Evolutionary conservation across 2,797 vertebrate species (phyloP), one percentile per base, ranked within the genome.

Genomic region (Orientallactaga sibirica): DNA sequence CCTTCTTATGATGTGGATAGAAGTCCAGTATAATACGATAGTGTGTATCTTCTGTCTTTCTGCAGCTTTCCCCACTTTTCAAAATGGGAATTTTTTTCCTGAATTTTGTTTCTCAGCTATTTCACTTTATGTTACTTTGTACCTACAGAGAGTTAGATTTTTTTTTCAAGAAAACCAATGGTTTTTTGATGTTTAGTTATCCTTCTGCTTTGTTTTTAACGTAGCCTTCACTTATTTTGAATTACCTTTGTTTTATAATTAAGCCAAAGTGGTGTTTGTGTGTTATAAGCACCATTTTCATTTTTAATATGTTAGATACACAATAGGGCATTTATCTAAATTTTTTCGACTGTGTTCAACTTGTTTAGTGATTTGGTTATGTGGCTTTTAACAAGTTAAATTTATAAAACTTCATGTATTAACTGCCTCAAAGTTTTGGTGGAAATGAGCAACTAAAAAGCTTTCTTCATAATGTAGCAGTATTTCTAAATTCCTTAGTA

Each of bases 211-310:
- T 94, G n/a, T 83, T 76, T 58, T 94, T 52, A 90, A 5, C 86
- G 25, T 93, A 88, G 52, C 4, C 14, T n/a, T 90, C 27, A 73
- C 11, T 33, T 83, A 92, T 87, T 93, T 93, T 62, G 22, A 86
- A 14, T 78, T 86, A 79, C 80, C 61, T 83, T 88, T 68, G 16
- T 33, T 33, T 93, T 58, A 64, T 29, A 90, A 19, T 82, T 61
- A 90, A 76, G 11, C 52, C 71, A 18, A 84, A 55, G 22, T 93
- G 94, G 25, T 27, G 71, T 77, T 89, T 83, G 5, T 52, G 83
- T 89, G 24, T 82, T 86, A 83, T 75, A 91, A 88, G 15, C 24
- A 83, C 55, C 90, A n/a, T 80, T 94, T 88, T 92, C 4, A 62
- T 29, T 41, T 14, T 58, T 66, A 83, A 52, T 43, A 73, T 27